Base-by-base conservation (phyloP, 2,113 vertebrate species). In the Oceanites oceanicus region DNA sequence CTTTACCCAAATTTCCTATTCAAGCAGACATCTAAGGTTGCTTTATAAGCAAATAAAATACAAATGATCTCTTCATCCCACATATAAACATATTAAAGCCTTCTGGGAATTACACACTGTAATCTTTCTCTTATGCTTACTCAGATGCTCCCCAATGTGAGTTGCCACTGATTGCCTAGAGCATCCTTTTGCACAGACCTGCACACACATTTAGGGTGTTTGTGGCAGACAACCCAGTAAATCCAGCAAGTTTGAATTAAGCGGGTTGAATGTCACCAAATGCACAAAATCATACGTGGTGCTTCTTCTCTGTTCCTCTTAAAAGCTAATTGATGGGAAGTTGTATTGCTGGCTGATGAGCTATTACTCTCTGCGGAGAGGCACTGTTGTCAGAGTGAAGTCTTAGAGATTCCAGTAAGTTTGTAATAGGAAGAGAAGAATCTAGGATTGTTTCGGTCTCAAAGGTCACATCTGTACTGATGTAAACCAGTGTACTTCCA, bases 31-130 rank as follows among this genome's bases (percentile, higher is more conserved):
- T 62, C 32, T 80, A 58, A 36, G 13, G 22, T n/a, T 95, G 47
- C 30, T 88, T 88, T 86, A 53, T 77, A 94, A 83, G 42, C 34
- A 95, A 95, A 94, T 77, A 66, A 91, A 92, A 89, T 78, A 67
- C 76, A 94, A 89, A 84, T 59, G 0, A 36, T 84, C 44, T 67
- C 23, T 90, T 89, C 65, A 81, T 66, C 47, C 17, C 29, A 87
- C 23, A 17, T 45, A 76, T 7, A 75, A 83, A 61, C 19, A 36
- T 40, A 80, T 45, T 58, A 74, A 83, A 88, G 30, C n/a, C 44
- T 77, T 58, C 63, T 80, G 65, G 59, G 63, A 86, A 66, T 55
- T 59, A 7, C 15, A 34, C 9, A 11, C 11, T 38, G 26, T 58
- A 80, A 63, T 80, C 25, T 50, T 78, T 40, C 32, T 74, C 27